Evolutionary conservation across 2,797 vertebrate species (phyloP), one percentile per base, ranked within the genome.

Genomic region (Bothrops alternatus): DNA sequence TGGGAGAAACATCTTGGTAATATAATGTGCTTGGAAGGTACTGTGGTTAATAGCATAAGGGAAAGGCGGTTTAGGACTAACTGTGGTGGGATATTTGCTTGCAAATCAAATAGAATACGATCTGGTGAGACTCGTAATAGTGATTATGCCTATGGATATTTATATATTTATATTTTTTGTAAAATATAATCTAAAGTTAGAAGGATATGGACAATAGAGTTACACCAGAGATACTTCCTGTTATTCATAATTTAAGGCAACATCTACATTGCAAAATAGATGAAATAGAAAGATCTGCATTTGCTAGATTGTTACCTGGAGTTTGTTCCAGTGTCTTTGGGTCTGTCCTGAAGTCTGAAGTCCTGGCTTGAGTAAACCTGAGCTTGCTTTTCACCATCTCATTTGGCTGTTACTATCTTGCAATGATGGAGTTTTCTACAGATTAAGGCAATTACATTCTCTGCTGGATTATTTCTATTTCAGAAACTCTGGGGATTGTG

Each of bases 201-300:
- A 86, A 95, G 95, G 95, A 96, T 95, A 94, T 94, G 91, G 93
- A 93, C 95, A 95, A 92, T 87, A 95, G 94, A 56, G 95, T 94
- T 92, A 94, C 93, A 86, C 89, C 94, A 91, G 28, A 57, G 13
- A 94, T 94, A 91, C 94, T 95, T 94, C 90, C 93, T 93, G 92
- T 95, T 95, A 96, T 94, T 96, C 94, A 93, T 95, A 96, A 96
- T 93, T 93, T 60, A 78, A 28, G 28, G 8, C 37, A 88, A 65
- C 55, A 60, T 60, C 37, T 60, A 8, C 32, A 28, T 16, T 58
- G 4, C 32, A 88, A 37, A 8, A n/a, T 65, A 65, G 13, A 26
- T 32, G 37, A 25, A 25, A 55, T 50, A 42, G 73, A n/a, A 89
- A 28, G 47, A 11, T 57, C 12, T 78, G 11, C 50, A 37, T 20